Conservation (phyloP, 37 sponge, comb jelly and placozoan genomes). For the Geodia barretti region DNA sequence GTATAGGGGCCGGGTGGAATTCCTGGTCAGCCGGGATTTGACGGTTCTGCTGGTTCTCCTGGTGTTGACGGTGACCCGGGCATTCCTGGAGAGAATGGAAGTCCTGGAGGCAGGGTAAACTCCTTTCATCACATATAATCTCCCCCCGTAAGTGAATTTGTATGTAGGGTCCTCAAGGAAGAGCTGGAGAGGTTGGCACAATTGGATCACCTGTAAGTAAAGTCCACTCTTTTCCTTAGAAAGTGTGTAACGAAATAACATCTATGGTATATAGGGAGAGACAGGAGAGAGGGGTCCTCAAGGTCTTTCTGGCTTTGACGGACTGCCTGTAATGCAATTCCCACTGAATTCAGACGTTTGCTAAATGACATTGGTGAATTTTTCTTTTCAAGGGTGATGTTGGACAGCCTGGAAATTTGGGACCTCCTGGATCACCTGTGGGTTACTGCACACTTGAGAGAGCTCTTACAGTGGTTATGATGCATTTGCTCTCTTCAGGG, state of each 20-base stretch:
- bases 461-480: too few relatives aligned
- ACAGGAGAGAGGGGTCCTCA: slow-evolving; percentile 31
- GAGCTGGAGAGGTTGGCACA: not conserved
- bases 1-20: slow-evolving; percentile 28
- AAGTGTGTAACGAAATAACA: not conserved
- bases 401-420: slow-evolving; percentile 55
- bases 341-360: too few relatives aligned
- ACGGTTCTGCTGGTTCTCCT: slow-evolving; percentile 30
- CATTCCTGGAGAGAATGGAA: slow-evolving; percentile 32
- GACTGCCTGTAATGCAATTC: slow-evolving; percentile 40
- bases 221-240: too few relatives aligned
- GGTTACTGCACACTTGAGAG: not conserved
- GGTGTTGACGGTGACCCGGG: slow-evolving; percentile 42
- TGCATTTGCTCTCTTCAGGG: slow-evolving; percentile 27
- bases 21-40: slow-evolving; percentile 39
- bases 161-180: slow-evolving; percentile 3
- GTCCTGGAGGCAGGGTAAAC: slow-evolving; percentile 47
- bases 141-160: too few relatives aligned
- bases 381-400: slow-evolving; percentile 40
- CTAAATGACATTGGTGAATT: too few relatives aligned
- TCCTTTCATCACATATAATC: too few relatives aligned
- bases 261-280: slow-evolving; percentile 31
- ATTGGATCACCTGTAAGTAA: not conserved
- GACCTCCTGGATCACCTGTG: slow-evolving; percentile 53
- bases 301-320: slow-evolving; percentile 47